Percentiles rank a stretch among this genome's conserved stretches.
phyloP scores from a whole-genome alignment of 1,140 invertebrate species.

The Battus philenor region DNA sequence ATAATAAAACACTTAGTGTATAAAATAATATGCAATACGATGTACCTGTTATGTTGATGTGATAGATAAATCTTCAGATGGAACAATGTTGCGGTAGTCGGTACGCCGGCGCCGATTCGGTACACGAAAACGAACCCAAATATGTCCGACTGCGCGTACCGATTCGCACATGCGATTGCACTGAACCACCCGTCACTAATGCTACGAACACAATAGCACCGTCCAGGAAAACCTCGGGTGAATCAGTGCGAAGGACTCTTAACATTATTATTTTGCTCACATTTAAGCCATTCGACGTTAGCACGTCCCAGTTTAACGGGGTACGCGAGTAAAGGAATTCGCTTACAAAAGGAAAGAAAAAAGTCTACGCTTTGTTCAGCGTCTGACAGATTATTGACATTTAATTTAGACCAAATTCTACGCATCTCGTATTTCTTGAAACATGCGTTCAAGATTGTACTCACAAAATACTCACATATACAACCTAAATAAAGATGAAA shows the following conservation, averaged over 20 bases:
- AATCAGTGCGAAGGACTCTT: conserved; percentile 28
- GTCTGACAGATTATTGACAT: no score
- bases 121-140: conserved; percentile 10
- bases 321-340: conserved; percentile 11
- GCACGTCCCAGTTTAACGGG: conserved; percentile 13
- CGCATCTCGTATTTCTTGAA: no score
- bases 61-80: no score
- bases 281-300: conserved; percentile 14
- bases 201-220: conserved; percentile 30
- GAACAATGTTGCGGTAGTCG: no score
- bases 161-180: conserved; percentile 33
- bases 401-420: no score
- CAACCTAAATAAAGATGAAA: no score
- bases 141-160: conserved; percentile 17
- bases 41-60: no score
- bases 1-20: no score
- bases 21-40: no score
- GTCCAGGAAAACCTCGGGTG: conserved; percentile 34
- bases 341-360: conserved; percentile 5
- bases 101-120: conserved; percentile 8
- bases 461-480: no score
- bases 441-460: no score
- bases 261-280: conserved; percentile 36
- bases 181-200: conserved; percentile 39
- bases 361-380: no score